Evolutionary conservation across 2,113 vertebrate species (phyloP).

Genomic region (Nyctereutes procyonoides): DNA sequence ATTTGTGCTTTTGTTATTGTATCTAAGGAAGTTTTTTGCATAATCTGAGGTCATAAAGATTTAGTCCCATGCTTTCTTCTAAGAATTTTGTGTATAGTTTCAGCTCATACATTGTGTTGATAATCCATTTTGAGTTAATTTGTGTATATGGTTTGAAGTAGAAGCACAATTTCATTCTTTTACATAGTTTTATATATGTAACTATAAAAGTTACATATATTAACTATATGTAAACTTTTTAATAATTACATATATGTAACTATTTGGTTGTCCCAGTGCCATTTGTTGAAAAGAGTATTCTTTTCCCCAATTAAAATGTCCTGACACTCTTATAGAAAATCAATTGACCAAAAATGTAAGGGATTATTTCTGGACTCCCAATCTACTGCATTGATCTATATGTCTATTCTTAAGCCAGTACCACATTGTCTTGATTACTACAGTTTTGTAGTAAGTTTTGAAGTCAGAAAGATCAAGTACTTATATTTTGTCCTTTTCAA

Average conservation of each 20-base stretch:
- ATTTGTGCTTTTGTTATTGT: conserved; percentile 28
- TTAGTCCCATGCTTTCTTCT: conserved; percentile 2
- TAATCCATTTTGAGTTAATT: conserved; percentile 53
- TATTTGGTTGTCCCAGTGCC: conserved; percentile 2
- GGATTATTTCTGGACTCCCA: conserved; percentile 23
- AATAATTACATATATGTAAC: background rate
- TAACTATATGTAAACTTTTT: too few species aligned
- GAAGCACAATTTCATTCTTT: conserved; percentile 34
- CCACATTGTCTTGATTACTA: background rate
- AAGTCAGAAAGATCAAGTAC: conserved; percentile 11
- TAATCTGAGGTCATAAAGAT: conserved; percentile 27
- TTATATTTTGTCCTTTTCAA: conserved; percentile 11
- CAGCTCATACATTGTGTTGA: background rate
- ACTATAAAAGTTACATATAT: too few species aligned
- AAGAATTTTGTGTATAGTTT: background rate
- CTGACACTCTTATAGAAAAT: background rate
- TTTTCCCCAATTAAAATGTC: background rate
- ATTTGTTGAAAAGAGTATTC: conserved; percentile 43
- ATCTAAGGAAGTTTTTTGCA: conserved; percentile 43
- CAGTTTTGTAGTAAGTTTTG: conserved; percentile 10
- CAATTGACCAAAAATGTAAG: conserved; percentile 24
- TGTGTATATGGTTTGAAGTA: conserved; percentile 41
- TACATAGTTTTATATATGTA: background rate
- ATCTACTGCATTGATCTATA: background rate
- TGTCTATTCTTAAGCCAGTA: background rate